A percentile compares a stretch with the other conserved stretches of the same genome.
Conservation (phyloP, 2,888 invertebrate genomes). For the Mythimna albipuncta region DNA sequence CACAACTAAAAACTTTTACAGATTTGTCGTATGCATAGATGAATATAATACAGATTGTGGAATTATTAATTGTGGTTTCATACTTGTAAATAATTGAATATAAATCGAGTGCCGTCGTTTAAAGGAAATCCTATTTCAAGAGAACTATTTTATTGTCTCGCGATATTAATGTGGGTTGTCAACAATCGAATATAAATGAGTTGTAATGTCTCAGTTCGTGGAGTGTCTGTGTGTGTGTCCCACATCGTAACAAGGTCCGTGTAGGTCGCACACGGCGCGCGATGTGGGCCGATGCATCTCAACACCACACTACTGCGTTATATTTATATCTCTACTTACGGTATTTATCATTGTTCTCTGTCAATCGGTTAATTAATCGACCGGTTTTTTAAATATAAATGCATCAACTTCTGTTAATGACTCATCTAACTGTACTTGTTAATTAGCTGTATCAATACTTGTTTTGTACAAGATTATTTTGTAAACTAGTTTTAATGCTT, state of each 20-base stretch:
- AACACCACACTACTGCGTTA: constrained; percentile 35
- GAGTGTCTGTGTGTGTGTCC: constrained; percentile 69
- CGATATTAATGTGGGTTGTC: constrained; percentile 56
- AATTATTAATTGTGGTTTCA: constrained; percentile 21
- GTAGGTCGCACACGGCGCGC: constrained; percentile 72
- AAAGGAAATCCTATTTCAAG: constrained; percentile 51
- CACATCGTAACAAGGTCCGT: constrained; percentile 80
- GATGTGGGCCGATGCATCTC: constrained; percentile 72
- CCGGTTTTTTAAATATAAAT: constrained; percentile 46
- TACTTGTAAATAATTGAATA: constrained; percentile 49
- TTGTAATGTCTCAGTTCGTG: constrained; percentile 42
- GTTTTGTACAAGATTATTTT: neutral
- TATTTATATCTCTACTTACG: constrained; percentile 54
- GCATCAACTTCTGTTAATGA: constrained; percentile 41
- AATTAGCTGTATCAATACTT: constrained; percentile 37
- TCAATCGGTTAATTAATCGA: constrained; percentile 57
- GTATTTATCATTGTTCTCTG: constrained; percentile 60
- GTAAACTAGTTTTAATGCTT: constrained; percentile 11
- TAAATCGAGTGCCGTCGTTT: constrained; percentile 35
- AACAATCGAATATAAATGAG: constrained; percentile 63
- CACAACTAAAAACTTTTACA: too few species aligned
- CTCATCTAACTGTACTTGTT: constrained; percentile 50
- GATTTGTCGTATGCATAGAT: too few species aligned
- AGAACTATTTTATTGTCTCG: constrained; percentile 34
- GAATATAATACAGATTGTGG: neutral